Conservation (phyloP, 1,140 invertebrate species). For the Drosophila persimilis region DNA sequence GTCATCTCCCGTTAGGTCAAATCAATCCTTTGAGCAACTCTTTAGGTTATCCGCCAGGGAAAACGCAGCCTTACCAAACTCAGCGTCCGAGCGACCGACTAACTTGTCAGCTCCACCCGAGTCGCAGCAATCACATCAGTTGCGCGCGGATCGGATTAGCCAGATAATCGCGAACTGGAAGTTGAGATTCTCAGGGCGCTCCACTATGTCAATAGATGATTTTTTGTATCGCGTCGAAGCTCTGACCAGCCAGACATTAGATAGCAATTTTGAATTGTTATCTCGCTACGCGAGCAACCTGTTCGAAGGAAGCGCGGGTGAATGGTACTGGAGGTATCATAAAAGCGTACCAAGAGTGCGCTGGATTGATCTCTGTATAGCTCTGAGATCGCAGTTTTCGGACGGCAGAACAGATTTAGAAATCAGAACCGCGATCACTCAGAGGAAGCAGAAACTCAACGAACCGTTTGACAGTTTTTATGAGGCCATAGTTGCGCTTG, state of each 20-base stretch:
- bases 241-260: conserved; percentile 4
- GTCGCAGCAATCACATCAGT: too few relatives aligned
- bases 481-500: background rate
- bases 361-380: conserved; percentile 2
- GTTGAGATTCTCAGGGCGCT: too few relatives aligned
- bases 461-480: conserved; percentile 9
- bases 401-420: conserved; percentile 12
- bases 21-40: too few relatives aligned
- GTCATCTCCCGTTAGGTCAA: too few relatives aligned
- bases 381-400: conserved; percentile 15
- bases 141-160: too few relatives aligned
- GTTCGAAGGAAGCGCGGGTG: conserved; percentile 10
- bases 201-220: background rate
- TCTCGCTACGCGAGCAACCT: too few relatives aligned
- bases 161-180: too few relatives aligned
- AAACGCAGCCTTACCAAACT: too few relatives aligned
- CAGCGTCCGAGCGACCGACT: too few relatives aligned
- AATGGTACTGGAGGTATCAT: conserved; percentile 23
- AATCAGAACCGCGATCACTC: conserved; percentile 3
- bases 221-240: conserved; percentile 7
- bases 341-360: conserved; percentile 12
- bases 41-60: too few relatives aligned
- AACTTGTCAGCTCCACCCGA: too few relatives aligned
- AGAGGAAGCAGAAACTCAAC: conserved; percentile 9
- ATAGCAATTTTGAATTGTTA: conserved; percentile 18